Base-by-base conservation (phyloP, 1,140 invertebrate genomes). In the Pteromalus puparum region DNA sequence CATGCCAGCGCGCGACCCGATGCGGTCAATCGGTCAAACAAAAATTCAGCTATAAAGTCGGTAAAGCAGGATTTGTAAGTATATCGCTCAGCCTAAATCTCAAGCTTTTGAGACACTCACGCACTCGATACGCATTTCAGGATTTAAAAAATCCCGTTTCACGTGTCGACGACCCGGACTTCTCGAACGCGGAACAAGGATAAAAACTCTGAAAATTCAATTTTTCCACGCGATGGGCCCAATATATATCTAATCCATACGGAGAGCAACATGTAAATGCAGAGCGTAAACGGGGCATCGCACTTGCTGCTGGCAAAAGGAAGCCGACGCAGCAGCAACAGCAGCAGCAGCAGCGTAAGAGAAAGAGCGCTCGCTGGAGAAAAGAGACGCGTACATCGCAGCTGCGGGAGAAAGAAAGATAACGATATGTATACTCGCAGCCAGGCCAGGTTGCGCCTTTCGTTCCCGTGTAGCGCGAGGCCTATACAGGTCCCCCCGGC, bases 261-360 rank as follows among this genome's bases (percentile, higher is more conserved):
- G n/a, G 38, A 65, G 12, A n/a, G 61, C 15, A 34, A 34, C 30
- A 34, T 2, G 30, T 34, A 34, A 2, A 7, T 1, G 15, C 26
- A 70, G 30, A 74, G 72, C 72, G 72, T 74, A 74, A 74, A 38
- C 72, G 72, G 72, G 72, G 72, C 72, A 18, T 38, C 28, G 12
- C 53, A 15, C 46, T 48, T 18, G 12, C 2, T 48, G 13, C 46
- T 48, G 70, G 1, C n/a, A 42, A 9, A 28, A 34, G 72, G 12
- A 74, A 38, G 34, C 4, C 6, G 34, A 38, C 18, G 72, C n/a
- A n/a, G 72, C 15, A 26, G 30, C 1, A 61, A n/a, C n/a, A n/a
- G 53, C 13, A 61, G 9, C 53, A 13, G 21, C 61, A 18, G 34
- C 28, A n/a, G 12, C 28, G 72, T 15, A 21, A 38, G 72, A 74